Percentiles rank a stretch among this genome's conserved stretches.
Evolutionary conservation across 35 echinoderm and acorn worm species (phyloP).

Genomic region (Apostichopus californicus): DNA sequence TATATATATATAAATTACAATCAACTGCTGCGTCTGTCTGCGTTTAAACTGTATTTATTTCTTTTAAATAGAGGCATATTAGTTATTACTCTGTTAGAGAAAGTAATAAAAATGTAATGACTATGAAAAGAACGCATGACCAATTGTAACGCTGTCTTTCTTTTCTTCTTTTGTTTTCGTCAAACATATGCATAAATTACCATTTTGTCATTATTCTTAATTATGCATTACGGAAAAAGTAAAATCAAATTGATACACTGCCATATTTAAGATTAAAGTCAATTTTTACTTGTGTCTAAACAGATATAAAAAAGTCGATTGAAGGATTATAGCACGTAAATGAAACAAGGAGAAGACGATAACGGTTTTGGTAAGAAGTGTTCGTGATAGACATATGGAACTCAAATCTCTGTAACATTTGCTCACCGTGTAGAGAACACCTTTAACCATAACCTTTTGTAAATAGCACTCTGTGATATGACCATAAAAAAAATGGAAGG

Average conservation of each 20-base stretch:
- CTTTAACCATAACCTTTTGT: not conserved
- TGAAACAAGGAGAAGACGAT: not conserved
- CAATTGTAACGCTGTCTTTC: too few relatives aligned
- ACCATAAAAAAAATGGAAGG: too few relatives aligned
- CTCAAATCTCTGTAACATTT: not conserved
- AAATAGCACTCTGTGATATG: too few relatives aligned
- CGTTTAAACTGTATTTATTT: not conserved
- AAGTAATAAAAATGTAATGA: not conserved
- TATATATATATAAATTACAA: not conserved
- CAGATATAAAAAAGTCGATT: not conserved
- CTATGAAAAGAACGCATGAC: too few relatives aligned
- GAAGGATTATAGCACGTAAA: not conserved
- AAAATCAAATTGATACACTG: not conserved
- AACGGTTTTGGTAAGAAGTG: not conserved
- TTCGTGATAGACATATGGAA: not conserved
- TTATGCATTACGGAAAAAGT: not conserved
- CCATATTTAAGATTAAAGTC: not conserved
- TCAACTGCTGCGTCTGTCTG: not conserved
- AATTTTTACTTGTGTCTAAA: not conserved
- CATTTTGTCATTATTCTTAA: not conserved
- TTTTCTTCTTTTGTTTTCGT: not conserved
- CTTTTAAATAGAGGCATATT: too few relatives aligned
- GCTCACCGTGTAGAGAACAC: not conserved
- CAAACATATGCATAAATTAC: too few relatives aligned
- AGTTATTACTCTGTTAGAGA: not conserved